Conservation (phyloP, 2,888 invertebrate species). For the Cosmorhoe ocellata region DNA sequence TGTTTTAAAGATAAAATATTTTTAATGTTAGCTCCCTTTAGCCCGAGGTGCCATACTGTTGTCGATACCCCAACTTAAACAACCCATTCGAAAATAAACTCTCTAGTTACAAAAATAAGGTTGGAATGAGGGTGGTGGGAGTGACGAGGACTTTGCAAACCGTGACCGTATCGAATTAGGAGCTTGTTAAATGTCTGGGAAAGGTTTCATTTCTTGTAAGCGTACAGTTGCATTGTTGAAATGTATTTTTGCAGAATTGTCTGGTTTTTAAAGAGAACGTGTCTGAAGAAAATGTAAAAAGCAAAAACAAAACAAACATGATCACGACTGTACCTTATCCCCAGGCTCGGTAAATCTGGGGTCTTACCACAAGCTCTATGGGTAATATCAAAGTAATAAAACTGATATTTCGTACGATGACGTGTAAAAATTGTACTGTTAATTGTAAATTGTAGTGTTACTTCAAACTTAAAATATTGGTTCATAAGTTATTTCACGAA, state of each 20-base stretch:
- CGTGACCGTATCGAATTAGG: constrained; percentile 41
- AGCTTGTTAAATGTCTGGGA: constrained; percentile 37
- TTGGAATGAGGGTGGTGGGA: neutral
- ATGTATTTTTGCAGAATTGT: constrained; percentile 19
- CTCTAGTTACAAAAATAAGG: constrained; percentile 1
- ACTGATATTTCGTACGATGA: no score
- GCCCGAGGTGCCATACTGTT: constrained; percentile 39
- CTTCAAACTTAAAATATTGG: no score
- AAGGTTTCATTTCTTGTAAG: constrained; percentile 22
- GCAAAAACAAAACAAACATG: no score
- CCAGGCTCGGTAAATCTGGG: no score
- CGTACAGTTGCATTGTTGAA: constrained; percentile 27
- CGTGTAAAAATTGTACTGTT: no score
- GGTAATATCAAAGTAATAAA: no score
- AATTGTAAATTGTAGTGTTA: no score
- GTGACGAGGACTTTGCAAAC: constrained; percentile 18
- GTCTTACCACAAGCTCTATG: no score
- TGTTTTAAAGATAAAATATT: constrained; percentile 54
- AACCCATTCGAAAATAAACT: constrained; percentile 10
- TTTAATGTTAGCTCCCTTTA: constrained; percentile 43
- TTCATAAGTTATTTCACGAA: no score
- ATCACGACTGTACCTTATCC: no score
- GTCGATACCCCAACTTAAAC: constrained; percentile 9
- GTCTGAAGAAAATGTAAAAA: neutral
- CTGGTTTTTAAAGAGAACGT: constrained; percentile 3